Evolutionary conservation across 2,113 vertebrate genomes (phyloP).

Genomic region (Tympanuchus pallidicinctus): DNA sequence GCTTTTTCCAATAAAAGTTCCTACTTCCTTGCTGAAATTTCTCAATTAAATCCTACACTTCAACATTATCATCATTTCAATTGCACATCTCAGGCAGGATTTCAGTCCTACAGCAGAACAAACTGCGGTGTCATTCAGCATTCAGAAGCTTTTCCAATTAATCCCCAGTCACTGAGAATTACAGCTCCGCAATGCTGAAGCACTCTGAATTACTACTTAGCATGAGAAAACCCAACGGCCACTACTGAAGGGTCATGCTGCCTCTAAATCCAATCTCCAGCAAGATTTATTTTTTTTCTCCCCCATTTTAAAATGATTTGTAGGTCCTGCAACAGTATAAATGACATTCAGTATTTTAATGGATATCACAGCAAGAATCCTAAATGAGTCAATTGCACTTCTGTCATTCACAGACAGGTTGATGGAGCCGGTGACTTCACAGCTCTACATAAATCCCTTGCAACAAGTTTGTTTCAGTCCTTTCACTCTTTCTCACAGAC

Average conservation of each 20-base stretch:
- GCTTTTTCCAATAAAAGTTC: neutral
- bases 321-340: neutral
- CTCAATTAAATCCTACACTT: neutral
- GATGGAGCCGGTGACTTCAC: neutral
- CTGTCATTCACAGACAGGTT: neutral
- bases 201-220: neutral
- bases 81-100: neutral
- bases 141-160: neutral
- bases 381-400: neutral
- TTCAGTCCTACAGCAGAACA: neutral
- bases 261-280: conserved; percentile 28
- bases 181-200: neutral
- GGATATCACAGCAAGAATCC: neutral
- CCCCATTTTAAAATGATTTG: conserved; percentile 42
- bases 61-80: neutral
- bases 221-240: neutral
- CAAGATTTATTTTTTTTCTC: neutral
- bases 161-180: neutral
- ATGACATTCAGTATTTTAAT: conserved; percentile 15
- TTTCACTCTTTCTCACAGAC: neutral
- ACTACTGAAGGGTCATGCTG: neutral
- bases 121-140: neutral
- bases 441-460: conserved; percentile 40
- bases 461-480: neutral
- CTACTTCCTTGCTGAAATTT: neutral